Evolutionary conservation across 2,888 invertebrate genomes (phyloP).

Genomic region (Antheraea assamensis): DNA sequence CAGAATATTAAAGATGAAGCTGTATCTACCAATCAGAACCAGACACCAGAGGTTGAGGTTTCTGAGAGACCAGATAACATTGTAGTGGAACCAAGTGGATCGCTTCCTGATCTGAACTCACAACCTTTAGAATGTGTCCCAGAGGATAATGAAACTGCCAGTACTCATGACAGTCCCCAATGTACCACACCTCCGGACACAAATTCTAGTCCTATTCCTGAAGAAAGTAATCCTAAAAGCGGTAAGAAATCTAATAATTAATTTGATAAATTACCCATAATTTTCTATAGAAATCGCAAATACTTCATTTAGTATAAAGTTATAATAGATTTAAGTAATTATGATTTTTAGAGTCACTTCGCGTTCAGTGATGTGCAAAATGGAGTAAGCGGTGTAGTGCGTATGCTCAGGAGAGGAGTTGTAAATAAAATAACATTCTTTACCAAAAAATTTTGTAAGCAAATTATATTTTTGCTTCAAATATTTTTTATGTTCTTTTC

Average conservation of each 20-base stretch:
- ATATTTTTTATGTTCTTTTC: too few species aligned
- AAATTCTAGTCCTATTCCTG: not conserved
- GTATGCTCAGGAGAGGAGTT: too few species aligned
- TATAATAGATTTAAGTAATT: too few species aligned
- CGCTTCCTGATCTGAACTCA: constrained; percentile 39
- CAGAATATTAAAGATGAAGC: not conserved
- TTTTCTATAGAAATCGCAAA: too few species aligned
- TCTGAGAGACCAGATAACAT: constrained; percentile 23
- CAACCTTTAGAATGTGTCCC: constrained; percentile 28
- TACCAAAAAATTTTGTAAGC: too few species aligned
- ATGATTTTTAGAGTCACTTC: too few species aligned
- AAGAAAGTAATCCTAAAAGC: not conserved
- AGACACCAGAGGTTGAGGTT: not conserved
- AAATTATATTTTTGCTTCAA: too few species aligned
- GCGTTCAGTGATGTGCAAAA: too few species aligned
- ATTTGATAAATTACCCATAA: not conserved
- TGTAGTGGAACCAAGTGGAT: constrained; percentile 15
- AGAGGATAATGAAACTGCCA: not conserved
- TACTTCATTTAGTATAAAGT: too few species aligned
- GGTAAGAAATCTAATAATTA: not conserved
- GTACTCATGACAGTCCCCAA: constrained; percentile 16
- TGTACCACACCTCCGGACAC: not conserved
- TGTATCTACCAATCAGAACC: not conserved
- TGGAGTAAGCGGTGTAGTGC: too few species aligned
- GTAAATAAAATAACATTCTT: too few species aligned